Percentiles rank a stretch among this genome's conserved stretches.
Evolutionary conservation across 1,140 invertebrate genomes (phyloP).

Genomic region (Ladona fulva): DNA sequence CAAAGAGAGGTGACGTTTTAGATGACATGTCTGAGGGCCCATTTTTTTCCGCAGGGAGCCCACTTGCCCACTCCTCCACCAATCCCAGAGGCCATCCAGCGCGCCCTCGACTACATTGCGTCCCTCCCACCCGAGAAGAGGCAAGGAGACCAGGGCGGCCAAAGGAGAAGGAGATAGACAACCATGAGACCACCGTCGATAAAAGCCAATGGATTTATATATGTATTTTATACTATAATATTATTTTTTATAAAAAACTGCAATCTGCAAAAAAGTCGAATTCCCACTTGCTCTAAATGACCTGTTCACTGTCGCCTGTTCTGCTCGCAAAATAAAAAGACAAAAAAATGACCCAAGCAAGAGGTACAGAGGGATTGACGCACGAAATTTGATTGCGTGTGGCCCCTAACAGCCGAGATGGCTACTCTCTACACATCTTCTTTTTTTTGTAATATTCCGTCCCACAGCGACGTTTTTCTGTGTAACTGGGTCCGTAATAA

Average conservation of each 20-base stretch:
- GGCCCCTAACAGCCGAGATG: too few relatives aligned
- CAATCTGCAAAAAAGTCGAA: neutral
- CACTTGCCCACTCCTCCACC: slow-evolving; percentile 56
- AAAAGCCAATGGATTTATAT: neutral
- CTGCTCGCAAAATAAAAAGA: slow-evolving; percentile 6
- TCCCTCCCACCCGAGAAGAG: slow-evolving; percentile 30
- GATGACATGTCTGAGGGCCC: too few relatives aligned
- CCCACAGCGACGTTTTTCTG: too few relatives aligned
- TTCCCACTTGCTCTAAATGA: too few relatives aligned
- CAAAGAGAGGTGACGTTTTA: too few relatives aligned
- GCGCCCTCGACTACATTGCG: slow-evolving; percentile 67
- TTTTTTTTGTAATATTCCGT: too few relatives aligned
- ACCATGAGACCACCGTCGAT: too few relatives aligned
- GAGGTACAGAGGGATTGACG: neutral
- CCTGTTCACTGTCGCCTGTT: too few relatives aligned
- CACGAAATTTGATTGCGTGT: too few relatives aligned
- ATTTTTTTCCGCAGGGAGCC: slow-evolving; percentile 46
- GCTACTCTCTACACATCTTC: too few relatives aligned
- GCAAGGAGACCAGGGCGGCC: neutral
- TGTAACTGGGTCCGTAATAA: too few relatives aligned
- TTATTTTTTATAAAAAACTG: slow-evolving; percentile 3
- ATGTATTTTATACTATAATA: neutral
- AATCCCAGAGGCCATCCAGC: slow-evolving; percentile 65
- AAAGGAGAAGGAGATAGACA: neutral
- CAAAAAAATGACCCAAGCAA: neutral